Evolutionary conservation across 2,888 invertebrate genomes (phyloP), one percentile per base, ranked within the genome.

Genomic region (Acanthosoma haemorrhoidale): DNA sequence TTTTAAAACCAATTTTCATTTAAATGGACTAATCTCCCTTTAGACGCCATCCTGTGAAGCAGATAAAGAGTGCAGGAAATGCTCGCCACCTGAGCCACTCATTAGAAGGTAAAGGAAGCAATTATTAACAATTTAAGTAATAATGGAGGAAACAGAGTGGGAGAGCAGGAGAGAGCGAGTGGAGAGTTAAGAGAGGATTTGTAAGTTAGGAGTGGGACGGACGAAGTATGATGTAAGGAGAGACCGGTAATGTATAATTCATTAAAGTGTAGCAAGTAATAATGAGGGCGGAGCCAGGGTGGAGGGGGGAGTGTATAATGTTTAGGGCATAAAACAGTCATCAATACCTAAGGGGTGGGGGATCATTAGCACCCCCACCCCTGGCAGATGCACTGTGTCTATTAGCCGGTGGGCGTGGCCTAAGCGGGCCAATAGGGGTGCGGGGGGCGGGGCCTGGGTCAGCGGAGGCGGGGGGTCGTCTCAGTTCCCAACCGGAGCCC

Each of bases 261-360:
- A 73, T 73, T 73, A 73, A 73, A 73, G 71, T 71, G 73, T 71
- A 71, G 68, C 39, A 59, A 68, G 73, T 73, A 73, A 73, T 73
- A 73, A 73, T 73, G 73, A 73, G 70, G 71, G 71, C 71, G 68
- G 73, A 71, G 71, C 68, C 68, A 32, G 61, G 36, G 2, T 2
- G 9, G 25, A 21, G 41, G 13, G 51, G 51, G 64, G 59, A 71
- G 72, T 72, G 72, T 72, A 72, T 72, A 72, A 71, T 72, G 72
- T 72, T 72, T 72, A 71, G 73, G 73, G 71, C 70, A 73, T 73
- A 73, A 73, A 73, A 73, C 71, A 71, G 71, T 71, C 73, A 73
- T 73, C 73, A 73, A 73, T 73, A 73, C 68, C 70, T 32, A 36
- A 57, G 69, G 72, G 51, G 59, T n/a, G 68, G 70, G 41, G 72